Conservation (phyloP, 2,888 invertebrate genomes). For the Slavum lentiscoides region DNA sequence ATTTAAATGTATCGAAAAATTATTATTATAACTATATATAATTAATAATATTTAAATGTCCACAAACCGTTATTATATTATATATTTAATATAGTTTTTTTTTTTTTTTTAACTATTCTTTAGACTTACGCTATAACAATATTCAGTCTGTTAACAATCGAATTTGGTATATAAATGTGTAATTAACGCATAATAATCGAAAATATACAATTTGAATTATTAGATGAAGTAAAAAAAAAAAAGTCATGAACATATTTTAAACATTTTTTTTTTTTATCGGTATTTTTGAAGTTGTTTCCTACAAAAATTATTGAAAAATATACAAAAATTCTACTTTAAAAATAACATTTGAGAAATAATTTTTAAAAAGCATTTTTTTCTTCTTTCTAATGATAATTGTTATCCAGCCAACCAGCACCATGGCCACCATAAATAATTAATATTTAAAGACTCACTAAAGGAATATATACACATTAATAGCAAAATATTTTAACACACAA, state of each 20-base stretch:
- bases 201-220: constrained; percentile 11
- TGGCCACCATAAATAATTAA: no score
- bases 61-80: background rate
- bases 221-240: background rate
- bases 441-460: no score
- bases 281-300: background rate
- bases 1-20: background rate
- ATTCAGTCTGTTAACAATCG: constrained; percentile 9
- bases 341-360: background rate
- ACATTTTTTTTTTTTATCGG: background rate
- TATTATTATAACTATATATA: background rate
- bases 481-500: no score
- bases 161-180: background rate
- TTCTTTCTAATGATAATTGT: background rate
- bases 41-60: constrained; percentile 14
- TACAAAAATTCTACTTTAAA: background rate
- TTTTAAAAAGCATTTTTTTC: background rate
- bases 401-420: no score
- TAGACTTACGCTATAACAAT: constrained; percentile 5
- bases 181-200: background rate
- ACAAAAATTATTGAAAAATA: background rate
- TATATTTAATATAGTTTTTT: background rate
- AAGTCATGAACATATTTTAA: background rate
- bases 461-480: no score
- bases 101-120: background rate